Percentiles rank a stretch among this genome's conserved stretches.
Conservation (phyloP, 2,113 vertebrate species). For the Catharus bicknelli region DNA sequence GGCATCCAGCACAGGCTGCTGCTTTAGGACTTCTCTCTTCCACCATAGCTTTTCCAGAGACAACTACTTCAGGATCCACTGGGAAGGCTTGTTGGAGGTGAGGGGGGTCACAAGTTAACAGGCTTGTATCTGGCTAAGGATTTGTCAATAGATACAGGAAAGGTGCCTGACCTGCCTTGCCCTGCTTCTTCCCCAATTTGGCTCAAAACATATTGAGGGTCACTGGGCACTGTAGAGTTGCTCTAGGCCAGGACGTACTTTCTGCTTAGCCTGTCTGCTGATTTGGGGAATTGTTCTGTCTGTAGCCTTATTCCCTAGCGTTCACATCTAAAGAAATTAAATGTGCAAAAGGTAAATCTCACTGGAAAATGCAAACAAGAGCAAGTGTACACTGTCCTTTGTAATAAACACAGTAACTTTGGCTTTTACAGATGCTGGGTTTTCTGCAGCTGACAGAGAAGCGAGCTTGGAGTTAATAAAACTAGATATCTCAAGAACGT, state of each 20-base stretch:
- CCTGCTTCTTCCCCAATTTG: rapidly evolving
- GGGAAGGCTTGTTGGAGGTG: neutral
- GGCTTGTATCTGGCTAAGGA: neutral
- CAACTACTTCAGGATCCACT: neutral
- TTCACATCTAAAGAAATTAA: neutral
- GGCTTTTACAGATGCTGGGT: slow-evolving; percentile 78
- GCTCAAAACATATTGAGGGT: neutral
- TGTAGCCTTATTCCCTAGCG: neutral
- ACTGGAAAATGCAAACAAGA: neutral
- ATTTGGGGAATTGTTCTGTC: neutral
- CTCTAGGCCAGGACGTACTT: neutral
- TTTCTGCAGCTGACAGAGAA: slow-evolving; percentile 88
- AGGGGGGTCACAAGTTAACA: neutral
- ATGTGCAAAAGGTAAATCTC: neutral
- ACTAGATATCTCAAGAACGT: slow-evolving; percentile 95
- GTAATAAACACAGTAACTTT: neutral
- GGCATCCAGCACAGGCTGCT: neutral
- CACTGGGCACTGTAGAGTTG: neutral
- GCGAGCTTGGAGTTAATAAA: slow-evolving; percentile 95
- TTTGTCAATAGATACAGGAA: neutral
- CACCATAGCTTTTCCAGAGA: neutral
- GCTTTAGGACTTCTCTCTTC: neutral
- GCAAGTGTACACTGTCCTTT: rapidly evolving
- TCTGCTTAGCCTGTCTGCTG: neutral
- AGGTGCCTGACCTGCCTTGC: neutral